Percentiles rank a stretch among this genome's conserved stretches.
phyloP scores from a whole-genome alignment of 1,140 invertebrate genomes.

The Prorops nasuta region DNA sequence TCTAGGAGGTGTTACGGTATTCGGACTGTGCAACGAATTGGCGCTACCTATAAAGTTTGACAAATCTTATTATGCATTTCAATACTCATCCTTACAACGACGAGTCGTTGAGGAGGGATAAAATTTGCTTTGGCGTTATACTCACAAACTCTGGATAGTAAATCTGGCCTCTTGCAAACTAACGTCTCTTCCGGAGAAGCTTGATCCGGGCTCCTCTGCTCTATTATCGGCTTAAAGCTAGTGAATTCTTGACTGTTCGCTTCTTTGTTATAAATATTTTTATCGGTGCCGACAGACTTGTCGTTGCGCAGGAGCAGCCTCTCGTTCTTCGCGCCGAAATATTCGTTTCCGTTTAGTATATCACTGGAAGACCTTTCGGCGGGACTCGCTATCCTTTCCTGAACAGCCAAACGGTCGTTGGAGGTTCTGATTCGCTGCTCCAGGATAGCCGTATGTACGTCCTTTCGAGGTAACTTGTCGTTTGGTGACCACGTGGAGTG shows the following conservation, averaged over 20 bases:
- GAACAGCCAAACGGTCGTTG: slow-evolving; percentile 26
- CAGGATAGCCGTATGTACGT: background rate
- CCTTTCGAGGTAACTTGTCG: slow-evolving; percentile 45
- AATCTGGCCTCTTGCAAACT: slow-evolving; percentile 62
- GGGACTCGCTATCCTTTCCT: slow-evolving; percentile 26
- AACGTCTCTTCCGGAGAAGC: slow-evolving; percentile 40
- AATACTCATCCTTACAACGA: background rate
- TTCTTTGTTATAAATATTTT: slow-evolving; percentile 46
- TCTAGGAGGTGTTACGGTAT: slow-evolving; percentile 43
- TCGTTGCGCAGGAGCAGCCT: slow-evolving; percentile 54
- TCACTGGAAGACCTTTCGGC: slow-evolving; percentile 37
- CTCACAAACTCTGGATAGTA: slow-evolving; percentile 69
- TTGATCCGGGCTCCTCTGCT: slow-evolving; percentile 33
- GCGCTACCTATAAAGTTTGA: slow-evolving; percentile 37
- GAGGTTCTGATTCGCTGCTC: slow-evolving; percentile 31
- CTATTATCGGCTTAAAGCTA: slow-evolving; percentile 48
- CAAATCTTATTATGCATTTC: background rate
- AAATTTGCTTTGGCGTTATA: slow-evolving; percentile 16
- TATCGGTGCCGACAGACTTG: slow-evolving; percentile 51
- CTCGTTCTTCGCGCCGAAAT: slow-evolving; percentile 33
- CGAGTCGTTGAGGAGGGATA: no score
- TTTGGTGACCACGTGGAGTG: slow-evolving; percentile 60
- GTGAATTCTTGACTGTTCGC: slow-evolving; percentile 49
- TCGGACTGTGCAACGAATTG: slow-evolving; percentile 50
- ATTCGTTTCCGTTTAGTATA: slow-evolving; percentile 18